phyloP scores from a whole-genome alignment of 37 sponge, comb jelly and placozoan species.

The Agelas oroides region DNA sequence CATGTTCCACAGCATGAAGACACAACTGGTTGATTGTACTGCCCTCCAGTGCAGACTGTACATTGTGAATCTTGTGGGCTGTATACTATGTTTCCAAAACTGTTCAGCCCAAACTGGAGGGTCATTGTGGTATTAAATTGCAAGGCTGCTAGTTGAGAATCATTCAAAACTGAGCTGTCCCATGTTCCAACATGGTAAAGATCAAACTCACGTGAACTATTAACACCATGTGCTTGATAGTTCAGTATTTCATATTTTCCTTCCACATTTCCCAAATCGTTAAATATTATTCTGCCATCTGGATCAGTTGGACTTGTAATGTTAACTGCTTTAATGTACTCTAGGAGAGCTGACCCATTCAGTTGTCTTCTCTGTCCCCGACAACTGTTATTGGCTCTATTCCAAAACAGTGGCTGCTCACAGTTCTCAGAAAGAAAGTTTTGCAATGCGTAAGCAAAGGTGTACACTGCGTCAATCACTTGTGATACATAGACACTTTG shows the following conservation, averaged over 20 bases:
- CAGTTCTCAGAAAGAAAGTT: conserved; percentile 65
- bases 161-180: neutral
- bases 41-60: conserved; percentile 19
- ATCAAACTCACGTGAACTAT: neutral
- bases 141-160: neutral
- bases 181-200: conserved; percentile 23
- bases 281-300: conserved; percentile 55
- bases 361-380: conserved; percentile 22
- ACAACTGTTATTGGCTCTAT: conserved; percentile 25
- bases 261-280: conserved; percentile 25
- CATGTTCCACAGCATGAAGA: conserved; percentile 65
- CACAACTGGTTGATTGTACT: neutral
- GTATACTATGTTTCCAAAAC: neutral
- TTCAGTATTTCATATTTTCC: conserved; percentile 44
- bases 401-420: conserved; percentile 4
- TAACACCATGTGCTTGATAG: conserved; percentile 10
- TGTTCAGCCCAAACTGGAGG: neutral
- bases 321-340: conserved; percentile 30
- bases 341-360: neutral
- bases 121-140: neutral
- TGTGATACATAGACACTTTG: conserved; percentile 30
- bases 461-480: conserved; percentile 75
- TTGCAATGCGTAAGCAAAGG: conserved; percentile 58
- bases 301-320: neutral
- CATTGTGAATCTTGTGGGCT: neutral